phyloP scores from a whole-genome alignment of 2,797 vertebrate species.

The Hylomyscus alleni region DNA sequence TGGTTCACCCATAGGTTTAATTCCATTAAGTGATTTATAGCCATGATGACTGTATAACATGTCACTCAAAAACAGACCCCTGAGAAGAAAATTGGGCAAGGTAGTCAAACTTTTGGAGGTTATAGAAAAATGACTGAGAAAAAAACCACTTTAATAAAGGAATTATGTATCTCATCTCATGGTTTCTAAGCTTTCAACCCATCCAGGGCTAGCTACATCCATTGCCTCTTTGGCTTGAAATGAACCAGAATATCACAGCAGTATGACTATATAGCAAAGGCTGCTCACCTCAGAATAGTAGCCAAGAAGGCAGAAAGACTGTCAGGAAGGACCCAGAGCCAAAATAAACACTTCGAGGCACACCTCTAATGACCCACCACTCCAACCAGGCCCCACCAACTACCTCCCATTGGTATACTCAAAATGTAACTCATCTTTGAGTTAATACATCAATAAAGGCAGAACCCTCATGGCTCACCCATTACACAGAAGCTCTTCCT shows the following conservation, averaged over 20 bases:
- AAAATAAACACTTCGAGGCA: not conserved
- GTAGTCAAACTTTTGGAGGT: not conserved
- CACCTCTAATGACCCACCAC: no score
- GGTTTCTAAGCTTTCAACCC: not conserved
- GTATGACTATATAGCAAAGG: not conserved
- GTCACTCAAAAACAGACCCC: not conserved
- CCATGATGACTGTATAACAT: not conserved
- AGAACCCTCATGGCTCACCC: not conserved
- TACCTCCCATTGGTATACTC: not conserved
- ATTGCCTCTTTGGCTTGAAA: not conserved
- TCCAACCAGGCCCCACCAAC: not conserved
- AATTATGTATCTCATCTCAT: not conserved
- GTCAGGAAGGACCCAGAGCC: not conserved
- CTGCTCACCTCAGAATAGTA: not conserved
- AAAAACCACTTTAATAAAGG: not conserved
- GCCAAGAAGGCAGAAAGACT: not conserved
- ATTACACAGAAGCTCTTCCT: no score
- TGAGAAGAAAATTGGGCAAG: not conserved
- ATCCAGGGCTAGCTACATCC: not conserved
- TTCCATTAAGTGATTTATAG: conserved; percentile 35
- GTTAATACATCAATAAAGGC: not conserved
- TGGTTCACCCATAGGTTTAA: not conserved
- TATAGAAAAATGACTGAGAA: not conserved
- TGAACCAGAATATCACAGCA: not conserved
- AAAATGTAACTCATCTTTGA: not conserved